Conservation (phyloP, 2,888 invertebrate species). For the Synanthedon vespiformis region DNA sequence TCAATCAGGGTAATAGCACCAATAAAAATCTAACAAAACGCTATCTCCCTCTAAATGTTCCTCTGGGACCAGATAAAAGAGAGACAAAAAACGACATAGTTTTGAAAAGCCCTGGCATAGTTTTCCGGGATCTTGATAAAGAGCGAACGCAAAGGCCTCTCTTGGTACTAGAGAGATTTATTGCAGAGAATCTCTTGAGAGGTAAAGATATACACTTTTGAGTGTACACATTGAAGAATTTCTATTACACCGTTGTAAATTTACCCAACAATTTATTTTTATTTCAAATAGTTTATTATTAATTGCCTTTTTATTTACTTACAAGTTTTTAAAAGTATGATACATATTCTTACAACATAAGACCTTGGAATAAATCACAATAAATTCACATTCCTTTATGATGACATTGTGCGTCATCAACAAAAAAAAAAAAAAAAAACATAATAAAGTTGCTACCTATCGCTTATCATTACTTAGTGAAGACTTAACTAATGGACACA, state of each 20-base stretch:
- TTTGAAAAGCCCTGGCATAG: conserved; percentile 1
- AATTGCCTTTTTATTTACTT: too few relatives aligned
- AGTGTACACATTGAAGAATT: conserved; percentile 8
- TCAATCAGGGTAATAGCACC: conserved; percentile 9
- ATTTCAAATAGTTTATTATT: too few relatives aligned
- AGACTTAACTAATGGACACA: too few relatives aligned
- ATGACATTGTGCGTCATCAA: too few relatives aligned
- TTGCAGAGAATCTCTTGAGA: conserved; percentile 42
- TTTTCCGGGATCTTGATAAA: conserved; percentile 39
- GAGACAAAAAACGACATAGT: conserved; percentile 13
- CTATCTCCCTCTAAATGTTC: conserved; percentile 24
- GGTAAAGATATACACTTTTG: conserved; percentile 42
- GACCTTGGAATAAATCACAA: too few relatives aligned
- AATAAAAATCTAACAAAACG: conserved; percentile 12
- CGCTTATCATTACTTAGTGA: too few relatives aligned
- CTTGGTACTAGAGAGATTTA: conserved; percentile 51
- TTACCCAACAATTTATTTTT: too few relatives aligned
- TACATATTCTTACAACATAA: too few relatives aligned
- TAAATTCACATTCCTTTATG: too few relatives aligned
- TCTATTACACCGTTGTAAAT: not conserved
- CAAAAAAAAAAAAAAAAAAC: too few relatives aligned
- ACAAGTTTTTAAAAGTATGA: too few relatives aligned
- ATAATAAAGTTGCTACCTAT: too few relatives aligned
- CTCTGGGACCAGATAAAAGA: conserved; percentile 21
- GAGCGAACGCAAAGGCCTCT: conserved; percentile 32